Base-by-base conservation (phyloP, 2,888 invertebrate genomes). In the Hydrotaea cyrtoneurina region DNA sequence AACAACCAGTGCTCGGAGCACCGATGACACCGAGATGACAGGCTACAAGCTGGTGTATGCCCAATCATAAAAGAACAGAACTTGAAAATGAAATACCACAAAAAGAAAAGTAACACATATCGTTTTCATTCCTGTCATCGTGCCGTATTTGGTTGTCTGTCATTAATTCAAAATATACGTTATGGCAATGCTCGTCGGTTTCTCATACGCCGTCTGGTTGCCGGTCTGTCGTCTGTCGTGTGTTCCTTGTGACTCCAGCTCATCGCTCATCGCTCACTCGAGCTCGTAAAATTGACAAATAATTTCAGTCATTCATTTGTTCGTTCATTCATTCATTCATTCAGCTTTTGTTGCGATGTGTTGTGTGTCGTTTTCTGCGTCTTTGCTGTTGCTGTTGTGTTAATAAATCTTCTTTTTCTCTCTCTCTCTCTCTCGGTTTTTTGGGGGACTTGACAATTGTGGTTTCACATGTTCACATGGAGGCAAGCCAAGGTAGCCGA, bases 401-500 rank as follows among this genome's bases (percentile, higher is more conserved):
- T 59, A 59, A 59, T 59, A 59, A 59, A 59, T 59, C 59, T 59
- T 59, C 26, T 59, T 59, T 59, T 50, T 1, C 50, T 59, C 26
- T 59, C 23, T 59, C 26, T 59, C 26, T 59, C n/a, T 1, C 50
- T 59, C 26, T 59, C 23, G 43, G 59, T 8, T 59, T 31, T 17
- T 21, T 66, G 66, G 59, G 59, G 21, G 66, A 66, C 66, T 39
- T 66, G 39, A 36, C 36, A 19, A 39, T 66, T 66, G 66, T 66
- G 66, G 66, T 66, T 43, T n/a, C 43, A 59, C 17, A 43, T 66
- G 39, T 43, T 66, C 66, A 66, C 66, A 66, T 66, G 66, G 13
- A 66, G 11, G 31, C 64, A 17, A 0, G 36, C 3, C 57, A 21
- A 19, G 50, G 50, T 7, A 11, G 59, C 2, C n/a, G n/a, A 23